Evolutionary conservation across 2,888 invertebrate species (phyloP), one percentile per base, ranked within the genome.

Genomic region (Athrips mouffetella): DNA sequence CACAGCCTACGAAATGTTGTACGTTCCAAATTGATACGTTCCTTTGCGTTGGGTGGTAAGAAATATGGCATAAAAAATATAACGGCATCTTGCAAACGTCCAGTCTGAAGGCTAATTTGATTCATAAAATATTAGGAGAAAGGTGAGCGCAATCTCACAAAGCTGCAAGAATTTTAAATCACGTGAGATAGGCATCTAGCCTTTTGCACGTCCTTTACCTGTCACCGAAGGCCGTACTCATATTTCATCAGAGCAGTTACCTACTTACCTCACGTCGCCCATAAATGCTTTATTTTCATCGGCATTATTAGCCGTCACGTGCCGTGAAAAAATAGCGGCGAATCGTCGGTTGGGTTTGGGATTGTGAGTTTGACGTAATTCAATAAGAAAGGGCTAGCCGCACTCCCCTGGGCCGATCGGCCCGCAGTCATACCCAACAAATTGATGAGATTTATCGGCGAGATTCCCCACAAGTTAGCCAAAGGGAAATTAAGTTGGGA

Each of bases 391-490:
- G 50, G 50, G 46, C 42, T 1, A 20, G 62, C 59, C 55, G 53
- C 59, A 58, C 57, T 45, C 52, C 31, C 69, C 69, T 16, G 42
- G 48, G 44, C 48, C 48, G 33, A 44, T 42, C 27, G 48, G 20
- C 29, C 37, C 42, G 52, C 62, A 71, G 67, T 70, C 73, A 75
- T 75, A 70, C 73, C 74, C 69, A 70, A 72, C 77, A 80, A 80
- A 80, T 81, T 82, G 81, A 81, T 77, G 76, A 80, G 81, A 84
- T 84, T 83, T 77, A 73, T 78, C 73, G 67, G 59, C 63, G 70
- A 80, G 81, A 82, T 81, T 76, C 72, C 71, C 62, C 60, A 59
- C 59, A 81, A 81, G 77, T 82, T 84, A 75, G 72, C 74, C 69
- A 63, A 77, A 77, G 74, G 78, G 77, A 83, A 82, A 84, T 84